Conservation (phyloP, 2,797 vertebrate genomes). For the Salmo trutta region DNA sequence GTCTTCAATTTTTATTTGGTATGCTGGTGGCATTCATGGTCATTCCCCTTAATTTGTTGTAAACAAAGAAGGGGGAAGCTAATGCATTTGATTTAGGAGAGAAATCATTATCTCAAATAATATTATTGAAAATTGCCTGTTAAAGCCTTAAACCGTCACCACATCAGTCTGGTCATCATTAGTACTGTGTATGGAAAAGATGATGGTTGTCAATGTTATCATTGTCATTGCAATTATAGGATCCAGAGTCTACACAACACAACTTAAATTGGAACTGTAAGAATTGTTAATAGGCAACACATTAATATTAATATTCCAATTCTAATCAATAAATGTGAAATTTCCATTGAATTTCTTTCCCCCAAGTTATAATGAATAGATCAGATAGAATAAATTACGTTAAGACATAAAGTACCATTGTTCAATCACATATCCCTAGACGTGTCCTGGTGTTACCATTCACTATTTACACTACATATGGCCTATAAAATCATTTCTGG, state of each 20-base stretch:
- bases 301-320: neutral
- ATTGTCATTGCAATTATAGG: conserved; percentile 19
- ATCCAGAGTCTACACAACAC: neutral
- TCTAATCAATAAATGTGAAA: neutral
- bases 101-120: conserved; percentile 7
- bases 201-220: neutral
- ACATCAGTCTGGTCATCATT: neutral
- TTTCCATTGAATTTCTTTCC: neutral
- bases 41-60: conserved; percentile 80
- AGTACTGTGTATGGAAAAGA: neutral
- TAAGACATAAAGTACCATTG: neutral
- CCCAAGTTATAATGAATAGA: neutral
- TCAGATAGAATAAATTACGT: neutral
- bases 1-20: conserved; percentile 86
- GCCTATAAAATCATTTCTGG: neutral
- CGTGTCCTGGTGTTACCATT: neutral
- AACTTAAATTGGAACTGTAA: neutral
- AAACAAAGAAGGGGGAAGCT: conserved; percentile 47
- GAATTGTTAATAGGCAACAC: neutral
- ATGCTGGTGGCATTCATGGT: conserved; percentile 78
- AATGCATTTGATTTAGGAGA: conserved; percentile 9
- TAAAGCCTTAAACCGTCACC: neutral
- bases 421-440: neutral
- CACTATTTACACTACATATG: too few relatives aligned
- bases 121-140: neutral